phyloP scores from a whole-genome alignment of 2,888 invertebrate species.

The Hypolimnas misippus region DNA sequence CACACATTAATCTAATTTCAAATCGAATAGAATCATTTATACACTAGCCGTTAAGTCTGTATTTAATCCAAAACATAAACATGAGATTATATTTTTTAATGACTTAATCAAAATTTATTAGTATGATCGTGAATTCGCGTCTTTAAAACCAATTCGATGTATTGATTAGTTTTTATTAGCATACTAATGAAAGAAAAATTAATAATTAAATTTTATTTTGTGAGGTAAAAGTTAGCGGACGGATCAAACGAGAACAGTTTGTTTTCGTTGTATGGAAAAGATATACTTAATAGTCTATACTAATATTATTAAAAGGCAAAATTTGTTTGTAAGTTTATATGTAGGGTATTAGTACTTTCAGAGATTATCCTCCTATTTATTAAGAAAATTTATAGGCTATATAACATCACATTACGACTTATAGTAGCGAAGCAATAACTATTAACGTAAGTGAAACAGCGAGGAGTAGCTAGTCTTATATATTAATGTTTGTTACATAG shows the following conservation, averaged over 20 bases:
- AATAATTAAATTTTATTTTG: constrained; percentile 59
- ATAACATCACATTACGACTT: too few relatives aligned
- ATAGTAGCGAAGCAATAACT: too few relatives aligned
- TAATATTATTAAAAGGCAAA: too few relatives aligned
- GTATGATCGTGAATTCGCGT: constrained; percentile 55
- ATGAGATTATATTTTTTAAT: constrained; percentile 48
- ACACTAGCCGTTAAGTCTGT: constrained; percentile 29
- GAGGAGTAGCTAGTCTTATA: too few relatives aligned
- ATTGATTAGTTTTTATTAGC: constrained; percentile 62
- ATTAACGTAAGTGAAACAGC: too few relatives aligned
- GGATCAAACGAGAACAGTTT: constrained; percentile 33
- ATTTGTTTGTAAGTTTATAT: too few relatives aligned
- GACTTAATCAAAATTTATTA: constrained; percentile 64
- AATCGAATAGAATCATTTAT: constrained; percentile 26
- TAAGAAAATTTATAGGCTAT: too few relatives aligned
- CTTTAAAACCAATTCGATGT: constrained; percentile 57
- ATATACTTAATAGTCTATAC: background rate
- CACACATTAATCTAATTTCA: constrained; percentile 28
- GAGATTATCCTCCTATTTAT: too few relatives aligned
- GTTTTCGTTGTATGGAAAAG: constrained; percentile 23
- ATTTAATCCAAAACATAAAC: constrained; percentile 42
- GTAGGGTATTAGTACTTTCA: too few relatives aligned
- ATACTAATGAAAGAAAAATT: constrained; percentile 58
- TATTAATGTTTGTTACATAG: too few relatives aligned
- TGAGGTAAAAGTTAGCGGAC: constrained; percentile 66